These are phyloP conservation scores for Temnothorax longispinosus DNA, from an alignment of 1,140 invertebrate species.

Conservation along the genomic window DNA sequence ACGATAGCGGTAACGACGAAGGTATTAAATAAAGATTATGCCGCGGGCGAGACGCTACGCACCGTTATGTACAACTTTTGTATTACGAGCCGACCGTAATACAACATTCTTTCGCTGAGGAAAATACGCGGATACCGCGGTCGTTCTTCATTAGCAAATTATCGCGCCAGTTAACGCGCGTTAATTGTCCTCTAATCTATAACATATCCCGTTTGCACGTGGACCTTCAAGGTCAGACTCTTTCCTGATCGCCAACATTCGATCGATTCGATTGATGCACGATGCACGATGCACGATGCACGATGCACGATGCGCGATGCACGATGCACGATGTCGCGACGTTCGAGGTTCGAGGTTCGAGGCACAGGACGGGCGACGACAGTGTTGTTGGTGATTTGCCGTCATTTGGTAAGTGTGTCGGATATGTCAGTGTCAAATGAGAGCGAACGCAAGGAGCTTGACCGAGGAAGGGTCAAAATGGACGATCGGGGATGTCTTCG, in stretches of 20 bases:
- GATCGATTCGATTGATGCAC: slow-evolving; percentile 33
- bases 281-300: neutral
- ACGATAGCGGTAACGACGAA: neutral
- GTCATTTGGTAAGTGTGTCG: slow-evolving; percentile 28
- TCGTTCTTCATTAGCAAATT: slow-evolving; percentile 32
- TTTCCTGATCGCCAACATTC: slow-evolving; percentile 2
- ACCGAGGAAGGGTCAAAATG: neutral
- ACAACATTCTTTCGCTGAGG: neutral
- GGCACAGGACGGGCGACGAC: neutral
- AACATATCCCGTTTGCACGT: slow-evolving; percentile 48
- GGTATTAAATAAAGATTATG: neutral
- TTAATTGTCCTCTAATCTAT: slow-evolving; percentile 49
- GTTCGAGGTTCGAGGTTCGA: no score
- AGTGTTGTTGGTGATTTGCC: slow-evolving; percentile 18
- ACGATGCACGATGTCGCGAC: no score
- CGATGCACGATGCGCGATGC: no score
- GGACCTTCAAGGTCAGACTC: slow-evolving; percentile 21
- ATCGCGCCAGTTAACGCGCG: slow-evolving; percentile 31
- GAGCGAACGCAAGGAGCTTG: slow-evolving; percentile 2
- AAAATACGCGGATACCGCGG: slow-evolving; percentile 27
- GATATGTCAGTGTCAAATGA: slow-evolving; percentile 12
- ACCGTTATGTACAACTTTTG: neutral
- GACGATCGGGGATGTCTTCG: neutral
- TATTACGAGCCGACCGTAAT: neutral
- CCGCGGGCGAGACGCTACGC: neutral